These are phyloP conservation scores for Lepilemur septentrionalis DNA, from an alignment of 2,797 vertebrate genomes.

Conservation along the genomic window DNA sequence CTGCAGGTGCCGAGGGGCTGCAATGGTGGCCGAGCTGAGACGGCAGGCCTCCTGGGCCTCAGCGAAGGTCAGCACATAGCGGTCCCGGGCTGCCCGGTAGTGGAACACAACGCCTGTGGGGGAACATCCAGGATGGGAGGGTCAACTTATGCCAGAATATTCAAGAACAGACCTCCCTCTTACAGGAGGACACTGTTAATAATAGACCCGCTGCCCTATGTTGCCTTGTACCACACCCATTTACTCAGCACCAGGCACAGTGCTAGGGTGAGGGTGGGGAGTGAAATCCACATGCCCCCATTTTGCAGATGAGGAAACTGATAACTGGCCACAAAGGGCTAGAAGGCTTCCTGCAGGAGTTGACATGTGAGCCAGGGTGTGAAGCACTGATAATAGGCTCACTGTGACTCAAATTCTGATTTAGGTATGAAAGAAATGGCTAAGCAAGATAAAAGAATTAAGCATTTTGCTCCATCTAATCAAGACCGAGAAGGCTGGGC, in stretches of 20 bases:
- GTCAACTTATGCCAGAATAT: not conserved
- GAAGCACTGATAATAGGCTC: not conserved
- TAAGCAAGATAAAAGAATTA: not conserved
- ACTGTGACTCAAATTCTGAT: slow-evolving; percentile 11
- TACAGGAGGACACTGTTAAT: not conserved
- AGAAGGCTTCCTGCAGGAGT: not conserved
- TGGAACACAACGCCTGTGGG: slow-evolving; percentile 94
- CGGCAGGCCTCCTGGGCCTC: slow-evolving; percentile 90
- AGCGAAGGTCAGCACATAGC: slow-evolving; percentile 90
- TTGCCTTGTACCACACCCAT: not conserved
- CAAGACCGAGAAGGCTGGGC: not conserved
- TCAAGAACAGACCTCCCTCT: not conserved
- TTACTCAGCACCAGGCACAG: not conserved
- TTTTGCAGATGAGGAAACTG: slow-evolving; percentile 14
- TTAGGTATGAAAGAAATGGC: not conserved
- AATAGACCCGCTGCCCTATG: not conserved
- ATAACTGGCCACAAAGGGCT: not conserved
- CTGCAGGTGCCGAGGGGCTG: slow-evolving; percentile 92
- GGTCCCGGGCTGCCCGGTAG: slow-evolving; percentile 92
- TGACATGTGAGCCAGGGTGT: not conserved
- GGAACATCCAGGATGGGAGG: not conserved
- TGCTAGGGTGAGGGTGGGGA: not conserved
- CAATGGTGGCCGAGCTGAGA: slow-evolving; percentile 91
- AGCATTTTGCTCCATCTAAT: not conserved
- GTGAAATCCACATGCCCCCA: not conserved